A percentile compares a stretch with the other conserved stretches of the same genome.
Conservation (phyloP, 2,113 vertebrate species). For the Leuciscus idus region DNA sequence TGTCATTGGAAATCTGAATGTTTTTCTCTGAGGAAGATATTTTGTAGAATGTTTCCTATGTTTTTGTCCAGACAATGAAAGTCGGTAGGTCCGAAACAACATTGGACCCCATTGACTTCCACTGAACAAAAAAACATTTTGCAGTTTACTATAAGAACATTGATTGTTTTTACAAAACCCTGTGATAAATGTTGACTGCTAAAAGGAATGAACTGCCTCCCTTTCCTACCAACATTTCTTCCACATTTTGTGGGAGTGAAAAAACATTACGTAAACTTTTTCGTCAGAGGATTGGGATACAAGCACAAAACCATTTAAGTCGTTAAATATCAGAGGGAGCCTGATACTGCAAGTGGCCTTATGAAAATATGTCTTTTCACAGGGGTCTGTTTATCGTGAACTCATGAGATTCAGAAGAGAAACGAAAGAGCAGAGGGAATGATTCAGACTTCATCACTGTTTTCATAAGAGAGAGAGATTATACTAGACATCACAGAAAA, state of each 20-base stretch:
- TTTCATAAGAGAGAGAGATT: slow-evolving; percentile 6
- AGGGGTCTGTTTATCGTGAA: slow-evolving; percentile 24
- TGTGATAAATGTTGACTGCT: background rate
- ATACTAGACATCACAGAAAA: slow-evolving; percentile 14
- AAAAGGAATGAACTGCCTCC: background rate
- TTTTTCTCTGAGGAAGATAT: background rate
- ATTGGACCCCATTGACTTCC: background rate
- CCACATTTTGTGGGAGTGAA: background rate
- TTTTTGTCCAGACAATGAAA: background rate
- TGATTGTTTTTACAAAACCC: background rate
- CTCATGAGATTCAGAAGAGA: background rate
- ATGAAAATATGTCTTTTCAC: slow-evolving; percentile 28
- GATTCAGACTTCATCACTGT: slow-evolving; percentile 3
- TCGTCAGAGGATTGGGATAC: background rate
- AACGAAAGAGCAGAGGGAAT: slow-evolving; percentile 21
- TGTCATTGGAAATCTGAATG: background rate
- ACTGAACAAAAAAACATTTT: background rate
- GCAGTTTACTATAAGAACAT: background rate
- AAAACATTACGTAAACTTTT: slow-evolving; percentile 14
- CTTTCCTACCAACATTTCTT: background rate
- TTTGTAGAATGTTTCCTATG: background rate
- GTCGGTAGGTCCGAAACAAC: background rate
- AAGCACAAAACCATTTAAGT: slow-evolving; percentile 2
- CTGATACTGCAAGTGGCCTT: background rate
- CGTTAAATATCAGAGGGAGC: background rate